These are phyloP conservation scores for Atlantisia rogersi DNA, from an alignment of 2,113 vertebrate genomes.

Conservation along the genomic window DNA sequence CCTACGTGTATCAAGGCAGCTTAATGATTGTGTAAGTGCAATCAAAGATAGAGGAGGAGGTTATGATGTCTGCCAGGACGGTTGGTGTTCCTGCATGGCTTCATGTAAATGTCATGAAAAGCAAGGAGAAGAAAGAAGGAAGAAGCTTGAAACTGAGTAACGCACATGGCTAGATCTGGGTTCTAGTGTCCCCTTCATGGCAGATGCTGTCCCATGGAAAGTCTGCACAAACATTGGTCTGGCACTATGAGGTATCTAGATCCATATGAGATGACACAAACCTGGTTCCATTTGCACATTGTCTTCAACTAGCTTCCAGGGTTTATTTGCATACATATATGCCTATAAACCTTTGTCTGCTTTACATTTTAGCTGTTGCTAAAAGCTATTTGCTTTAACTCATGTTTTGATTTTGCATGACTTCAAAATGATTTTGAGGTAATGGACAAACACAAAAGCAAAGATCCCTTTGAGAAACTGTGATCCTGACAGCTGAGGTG, in stretches of 20 bases:
- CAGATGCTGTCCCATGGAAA: neutral
- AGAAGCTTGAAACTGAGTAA: neutral
- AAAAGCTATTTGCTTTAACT: neutral
- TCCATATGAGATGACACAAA: rapidly evolving
- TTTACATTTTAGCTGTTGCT: neutral
- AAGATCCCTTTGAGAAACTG: neutral
- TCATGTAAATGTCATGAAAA: neutral
- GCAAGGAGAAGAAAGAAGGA: neutral
- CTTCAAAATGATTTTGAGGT: neutral
- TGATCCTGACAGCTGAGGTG: neutral
- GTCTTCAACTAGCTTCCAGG: neutral
- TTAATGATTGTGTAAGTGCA: neutral
- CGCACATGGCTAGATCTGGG: too few species aligned
- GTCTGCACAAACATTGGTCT: neutral
- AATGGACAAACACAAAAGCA: neutral
- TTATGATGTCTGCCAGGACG: neutral
- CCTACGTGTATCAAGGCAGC: neutral
- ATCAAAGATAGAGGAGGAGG: neutral
- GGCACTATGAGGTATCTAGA: rapidly evolving
- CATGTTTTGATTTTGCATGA: neutral
- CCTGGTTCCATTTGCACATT: neutral
- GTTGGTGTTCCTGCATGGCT: neutral
- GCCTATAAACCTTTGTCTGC: neutral
- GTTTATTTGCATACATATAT: neutral
- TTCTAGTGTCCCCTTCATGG: neutral